Evolutionary conservation across 2,888 invertebrate species (phyloP).

Genomic region (Eilema griseolum): DNA sequence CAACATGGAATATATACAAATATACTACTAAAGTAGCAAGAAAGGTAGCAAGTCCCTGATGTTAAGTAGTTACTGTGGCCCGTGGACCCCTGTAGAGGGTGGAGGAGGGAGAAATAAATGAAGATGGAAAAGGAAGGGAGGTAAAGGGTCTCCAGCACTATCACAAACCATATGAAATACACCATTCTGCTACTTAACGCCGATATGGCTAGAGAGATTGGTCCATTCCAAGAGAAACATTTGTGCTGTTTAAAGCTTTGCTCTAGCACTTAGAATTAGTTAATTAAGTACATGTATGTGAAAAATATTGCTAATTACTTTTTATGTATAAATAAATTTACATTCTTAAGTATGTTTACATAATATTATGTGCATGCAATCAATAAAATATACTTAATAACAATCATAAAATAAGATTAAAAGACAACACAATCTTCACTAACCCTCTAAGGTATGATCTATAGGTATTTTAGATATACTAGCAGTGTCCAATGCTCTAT

Average conservation of each 20-base stretch:
- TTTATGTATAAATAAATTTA: not conserved
- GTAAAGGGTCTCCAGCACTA: not conserved
- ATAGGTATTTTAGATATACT: not conserved
- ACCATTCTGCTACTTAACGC: not conserved
- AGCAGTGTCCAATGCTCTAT: no score
- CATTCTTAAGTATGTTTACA: not conserved
- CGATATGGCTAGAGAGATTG: not conserved
- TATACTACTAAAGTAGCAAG: conserved; percentile 19
- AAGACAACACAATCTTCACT: not conserved
- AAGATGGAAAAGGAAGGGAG: not conserved
- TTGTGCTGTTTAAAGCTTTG: not conserved
- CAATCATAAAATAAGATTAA: not conserved
- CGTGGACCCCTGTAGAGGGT: not conserved
- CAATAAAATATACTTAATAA: not conserved
- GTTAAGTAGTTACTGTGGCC: not conserved
- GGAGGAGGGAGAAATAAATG: not conserved
- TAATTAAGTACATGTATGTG: not conserved
- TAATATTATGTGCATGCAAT: not conserved
- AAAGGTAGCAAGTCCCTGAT: not conserved
- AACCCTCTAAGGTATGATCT: not conserved
- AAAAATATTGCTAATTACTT: not conserved
- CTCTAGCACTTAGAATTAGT: not conserved
- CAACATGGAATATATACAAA: conserved; percentile 39
- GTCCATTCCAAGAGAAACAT: not conserved
- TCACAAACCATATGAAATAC: not conserved